phyloP scores from a whole-genome alignment of 2,888 invertebrate genomes.

The Plebejus melissa region DNA sequence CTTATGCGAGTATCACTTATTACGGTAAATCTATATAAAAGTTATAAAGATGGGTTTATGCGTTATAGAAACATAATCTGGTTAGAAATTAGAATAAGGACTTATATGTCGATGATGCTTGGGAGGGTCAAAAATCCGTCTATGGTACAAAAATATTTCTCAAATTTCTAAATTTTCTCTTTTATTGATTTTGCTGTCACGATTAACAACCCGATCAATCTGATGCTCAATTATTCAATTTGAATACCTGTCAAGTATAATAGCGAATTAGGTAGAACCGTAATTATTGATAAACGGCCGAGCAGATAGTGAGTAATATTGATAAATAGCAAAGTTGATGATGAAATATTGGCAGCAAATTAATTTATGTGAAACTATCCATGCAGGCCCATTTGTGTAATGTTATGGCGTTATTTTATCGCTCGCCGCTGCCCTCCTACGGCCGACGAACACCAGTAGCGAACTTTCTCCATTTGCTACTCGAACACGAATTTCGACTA shows the following conservation, averaged over 20 bases:
- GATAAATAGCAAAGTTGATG: constrained; percentile 7
- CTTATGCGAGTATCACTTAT: constrained; percentile 32
- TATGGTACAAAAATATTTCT: neutral
- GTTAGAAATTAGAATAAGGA: constrained; percentile 12
- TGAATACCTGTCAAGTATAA: neutral
- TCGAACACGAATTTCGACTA: constrained; percentile 75
- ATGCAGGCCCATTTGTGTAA: constrained; percentile 3
- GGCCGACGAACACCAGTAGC: constrained; percentile 68
- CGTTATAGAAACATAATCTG: constrained; percentile 5
- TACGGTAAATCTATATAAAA: constrained; percentile 6
- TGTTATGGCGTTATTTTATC: constrained; percentile 28
- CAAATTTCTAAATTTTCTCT: neutral
- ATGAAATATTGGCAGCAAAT: constrained; percentile 14
- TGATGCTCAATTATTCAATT: neutral
- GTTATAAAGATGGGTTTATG: neutral
- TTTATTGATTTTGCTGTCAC: neutral
- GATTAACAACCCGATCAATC: neutral
- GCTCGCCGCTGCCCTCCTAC: constrained; percentile 34
- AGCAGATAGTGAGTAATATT: neutral
- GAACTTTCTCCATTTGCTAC: constrained; percentile 64
- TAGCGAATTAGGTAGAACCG: neutral
- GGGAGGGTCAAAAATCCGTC: neutral
- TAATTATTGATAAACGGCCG: constrained; percentile 3
- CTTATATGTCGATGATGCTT: neutral
- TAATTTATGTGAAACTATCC: constrained; percentile 18